Percentiles rank a stretch among this genome's conserved stretches.
Evolutionary conservation across 2,113 vertebrate species (phyloP).

Genomic region (Zingel zingel): DNA sequence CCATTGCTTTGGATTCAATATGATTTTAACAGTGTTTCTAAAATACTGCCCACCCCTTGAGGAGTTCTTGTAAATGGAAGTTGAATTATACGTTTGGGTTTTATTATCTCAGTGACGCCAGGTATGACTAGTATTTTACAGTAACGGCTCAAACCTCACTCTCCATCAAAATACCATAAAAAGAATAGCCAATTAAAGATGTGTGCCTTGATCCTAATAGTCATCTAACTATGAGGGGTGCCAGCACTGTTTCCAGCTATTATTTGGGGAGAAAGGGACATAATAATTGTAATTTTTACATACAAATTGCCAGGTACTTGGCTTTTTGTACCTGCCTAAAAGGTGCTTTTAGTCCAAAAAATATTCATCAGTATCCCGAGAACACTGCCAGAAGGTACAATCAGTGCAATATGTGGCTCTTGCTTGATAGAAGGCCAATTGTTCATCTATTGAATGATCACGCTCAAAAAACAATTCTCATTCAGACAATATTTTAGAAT

Average conservation of each 20-base stretch:
- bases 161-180: background rate
- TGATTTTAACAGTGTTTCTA: background rate
- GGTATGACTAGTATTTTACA: background rate
- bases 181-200: background rate
- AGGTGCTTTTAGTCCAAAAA: background rate
- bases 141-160: background rate
- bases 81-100: background rate
- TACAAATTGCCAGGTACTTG: background rate
- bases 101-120: background rate
- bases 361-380: background rate
- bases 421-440: constrained; percentile 20
- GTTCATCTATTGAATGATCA: background rate
- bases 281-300: constrained; percentile 1
- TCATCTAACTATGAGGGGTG: background rate
- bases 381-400: background rate
- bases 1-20: background rate
- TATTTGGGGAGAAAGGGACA: background rate
- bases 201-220: background rate
- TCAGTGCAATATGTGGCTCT: constrained; percentile 35
- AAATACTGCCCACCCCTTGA: no score
- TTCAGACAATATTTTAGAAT: constrained; percentile 31
- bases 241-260: background rate
- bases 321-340: no score
- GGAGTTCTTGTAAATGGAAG: background rate
- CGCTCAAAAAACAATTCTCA: background rate